Percentiles rank a stretch among this genome's conserved stretches.
Evolutionary conservation across 2,113 vertebrate species (phyloP).

Genomic region (Sapayoa aenigma): DNA sequence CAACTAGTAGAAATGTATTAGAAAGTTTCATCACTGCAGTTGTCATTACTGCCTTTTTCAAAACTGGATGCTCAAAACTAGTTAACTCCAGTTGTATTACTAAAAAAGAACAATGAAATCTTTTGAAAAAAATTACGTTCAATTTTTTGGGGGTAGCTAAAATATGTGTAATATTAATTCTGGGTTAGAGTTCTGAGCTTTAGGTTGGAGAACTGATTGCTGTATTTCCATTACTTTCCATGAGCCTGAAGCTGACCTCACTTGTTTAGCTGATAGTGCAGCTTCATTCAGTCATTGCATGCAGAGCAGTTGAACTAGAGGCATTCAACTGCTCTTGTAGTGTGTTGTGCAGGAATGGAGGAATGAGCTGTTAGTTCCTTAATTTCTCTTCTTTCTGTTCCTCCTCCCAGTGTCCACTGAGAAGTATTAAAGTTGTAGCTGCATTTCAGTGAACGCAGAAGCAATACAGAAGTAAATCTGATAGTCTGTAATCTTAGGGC

Average conservation of each 20-base stretch:
- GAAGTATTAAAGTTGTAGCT: background rate
- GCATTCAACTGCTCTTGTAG: background rate
- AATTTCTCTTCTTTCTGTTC: background rate
- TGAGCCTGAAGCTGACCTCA: background rate
- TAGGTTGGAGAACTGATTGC: background rate
- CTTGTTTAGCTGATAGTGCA: background rate
- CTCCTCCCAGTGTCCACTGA: background rate
- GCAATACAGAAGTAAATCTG: background rate
- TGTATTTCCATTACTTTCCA: background rate
- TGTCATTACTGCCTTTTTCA: background rate
- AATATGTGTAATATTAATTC: background rate
- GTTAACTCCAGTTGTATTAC: background rate
- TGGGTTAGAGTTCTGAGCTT: background rate
- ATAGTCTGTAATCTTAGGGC: background rate
- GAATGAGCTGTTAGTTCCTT: background rate
- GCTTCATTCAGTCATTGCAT: background rate
- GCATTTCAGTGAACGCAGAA: background rate
- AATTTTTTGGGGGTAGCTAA: background rate
- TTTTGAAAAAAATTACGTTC: background rate
- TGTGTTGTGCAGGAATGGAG: background rate
- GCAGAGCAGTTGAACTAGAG: background rate
- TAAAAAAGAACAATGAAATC: background rate
- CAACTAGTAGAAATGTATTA: background rate
- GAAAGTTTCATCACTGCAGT: background rate
- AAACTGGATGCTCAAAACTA: background rate